Conservation (phyloP, 2,888 invertebrate genomes). For the Carterocephalus palaemon region DNA sequence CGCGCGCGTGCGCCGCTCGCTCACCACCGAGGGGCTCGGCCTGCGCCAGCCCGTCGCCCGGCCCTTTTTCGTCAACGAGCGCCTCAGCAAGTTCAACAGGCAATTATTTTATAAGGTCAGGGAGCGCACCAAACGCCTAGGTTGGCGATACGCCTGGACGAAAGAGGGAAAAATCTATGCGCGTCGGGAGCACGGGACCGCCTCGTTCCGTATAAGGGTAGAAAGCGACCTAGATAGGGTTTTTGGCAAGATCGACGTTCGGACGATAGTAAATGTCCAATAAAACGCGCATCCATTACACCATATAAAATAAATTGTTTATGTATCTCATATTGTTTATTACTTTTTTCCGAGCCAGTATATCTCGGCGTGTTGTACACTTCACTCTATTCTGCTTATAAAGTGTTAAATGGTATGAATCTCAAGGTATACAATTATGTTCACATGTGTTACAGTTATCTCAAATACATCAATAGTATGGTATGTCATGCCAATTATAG, state of each 20-base stretch:
- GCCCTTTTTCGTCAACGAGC: constrained; percentile 1
- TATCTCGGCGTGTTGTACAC: no score
- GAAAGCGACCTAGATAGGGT: constrained; percentile 1
- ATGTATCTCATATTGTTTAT: no score
- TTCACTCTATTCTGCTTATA: no score
- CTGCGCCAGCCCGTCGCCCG: not conserved
- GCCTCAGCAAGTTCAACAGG: not conserved
- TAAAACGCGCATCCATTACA: no score
- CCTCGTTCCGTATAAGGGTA: not conserved
- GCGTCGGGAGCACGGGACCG: not conserved
- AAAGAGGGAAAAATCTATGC: constrained; percentile 9
- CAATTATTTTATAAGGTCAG: not conserved
- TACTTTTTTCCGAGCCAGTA: no score
- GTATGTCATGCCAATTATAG: no score
- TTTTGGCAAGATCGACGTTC: constrained; percentile 7
- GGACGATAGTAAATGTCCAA: not conserved
- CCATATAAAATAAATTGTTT: no score
- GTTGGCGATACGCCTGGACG: constrained; percentile 3
- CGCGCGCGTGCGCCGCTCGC: constrained; percentile 2
- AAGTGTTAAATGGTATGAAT: no score
- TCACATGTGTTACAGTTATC: no score
- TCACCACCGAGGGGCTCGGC: constrained; percentile 6
- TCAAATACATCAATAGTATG: no score
- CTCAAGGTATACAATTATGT: no score
- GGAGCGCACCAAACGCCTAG: not conserved